Base-by-base conservation (phyloP, 2,113 vertebrate species). In the Heptranchias perlo region DNA sequence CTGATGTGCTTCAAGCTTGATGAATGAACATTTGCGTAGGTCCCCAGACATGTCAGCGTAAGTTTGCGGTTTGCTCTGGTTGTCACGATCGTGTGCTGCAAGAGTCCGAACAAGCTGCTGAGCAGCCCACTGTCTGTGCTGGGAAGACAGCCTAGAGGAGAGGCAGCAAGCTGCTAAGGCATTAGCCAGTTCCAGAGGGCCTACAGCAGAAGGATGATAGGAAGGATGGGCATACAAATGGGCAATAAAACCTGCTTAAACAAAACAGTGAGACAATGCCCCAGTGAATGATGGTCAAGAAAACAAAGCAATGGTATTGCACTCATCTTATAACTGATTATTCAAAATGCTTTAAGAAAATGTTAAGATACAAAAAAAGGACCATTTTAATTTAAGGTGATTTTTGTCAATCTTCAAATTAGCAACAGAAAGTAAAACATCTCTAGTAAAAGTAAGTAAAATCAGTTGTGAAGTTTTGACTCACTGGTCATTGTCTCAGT, bases 81-180 rank as follows among this genome's bases (percentile, higher is more conserved):
- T 99, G 97, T 99, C 99, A 0, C 99, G 98, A 97, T 99, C 99
- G 0, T 99, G 99, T 1, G 99, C 99, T 0, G 99, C 99, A 49
- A 99, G 98, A 5, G 99, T 99, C 94, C 99, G 98, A 44, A 99
- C 99, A 25, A 99, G 98, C 97, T 99, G 99, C 97, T 99, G 99
- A 13, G 99, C 98, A 4, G 99, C 99, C 99, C 99, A 99, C 97
- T 99, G 99, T 13, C 99, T 98, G 96, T 99, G 99, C 97, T 99
- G 99, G 0, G 99, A 99, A 23, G 99, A 99, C 8, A 99, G 98
- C 96, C 99, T 97, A 4, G 99, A 99, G 5, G 99, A 99, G 84
- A 99, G 98, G 98, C 99, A 99, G 98, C 99, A 99, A 65, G 99
- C 99, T 93, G 99, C 99, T 97, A 99, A 98, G 78, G 99, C 99